Evolutionary conservation across 2,888 invertebrate genomes (phyloP).

Genomic region (Odontocerum albicorne): DNA sequence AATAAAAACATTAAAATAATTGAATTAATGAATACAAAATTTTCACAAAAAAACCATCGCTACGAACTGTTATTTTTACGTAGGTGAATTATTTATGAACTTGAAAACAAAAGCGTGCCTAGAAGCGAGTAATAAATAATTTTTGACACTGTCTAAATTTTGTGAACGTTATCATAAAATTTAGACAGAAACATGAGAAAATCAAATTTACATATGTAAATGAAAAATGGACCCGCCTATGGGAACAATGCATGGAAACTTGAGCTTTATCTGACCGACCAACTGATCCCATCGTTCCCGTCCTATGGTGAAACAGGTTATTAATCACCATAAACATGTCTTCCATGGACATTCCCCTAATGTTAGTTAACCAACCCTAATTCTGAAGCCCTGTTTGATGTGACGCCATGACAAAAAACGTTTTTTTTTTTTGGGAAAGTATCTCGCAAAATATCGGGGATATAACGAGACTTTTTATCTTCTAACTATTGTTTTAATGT

Average conservation of each 20-base stretch:
- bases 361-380: constrained; percentile 12
- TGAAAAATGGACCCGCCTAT: neutral
- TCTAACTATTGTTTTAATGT: no score
- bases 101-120: no score
- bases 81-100: no score
- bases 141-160: no score
- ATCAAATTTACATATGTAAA: constrained; percentile 15
- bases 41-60: no score
- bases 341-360: constrained; percentile 24
- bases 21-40: no score
- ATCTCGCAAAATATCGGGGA: no score
- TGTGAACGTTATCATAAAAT: no score
- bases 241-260: neutral
- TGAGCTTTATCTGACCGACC: constrained; percentile 12
- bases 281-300: constrained; percentile 8
- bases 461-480: no score
- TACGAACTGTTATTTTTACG: no score
- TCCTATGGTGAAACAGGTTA: constrained; percentile 31
- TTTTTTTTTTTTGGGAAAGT: constrained; percentile 21
- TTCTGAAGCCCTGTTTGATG: constrained; percentile 8
- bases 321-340: constrained; percentile 38
- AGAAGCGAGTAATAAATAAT: no score
- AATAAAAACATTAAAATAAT: no score
- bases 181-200: constrained; percentile 13
- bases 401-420: constrained; percentile 18